These are phyloP conservation scores for Polymixis lichenea DNA, from an alignment of 2,888 invertebrate species.

Conservation along the genomic window DNA sequence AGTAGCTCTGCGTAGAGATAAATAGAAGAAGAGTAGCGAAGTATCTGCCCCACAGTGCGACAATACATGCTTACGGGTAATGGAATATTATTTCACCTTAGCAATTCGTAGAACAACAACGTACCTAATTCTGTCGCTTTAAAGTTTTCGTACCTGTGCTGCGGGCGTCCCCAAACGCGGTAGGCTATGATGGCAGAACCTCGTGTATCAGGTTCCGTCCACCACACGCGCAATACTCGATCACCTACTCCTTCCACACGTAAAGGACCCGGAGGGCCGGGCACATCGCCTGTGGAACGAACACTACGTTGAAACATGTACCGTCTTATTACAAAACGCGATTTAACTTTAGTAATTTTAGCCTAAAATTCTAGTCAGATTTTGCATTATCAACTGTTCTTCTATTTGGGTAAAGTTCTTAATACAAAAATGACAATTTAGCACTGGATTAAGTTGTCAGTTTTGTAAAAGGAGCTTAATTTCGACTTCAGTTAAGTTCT, in stretches of 20 bases:
- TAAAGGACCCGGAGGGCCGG: conserved; percentile 94
- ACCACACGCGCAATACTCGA: conserved; percentile 94
- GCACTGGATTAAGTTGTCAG: too few relatives aligned
- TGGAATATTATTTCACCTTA: background rate
- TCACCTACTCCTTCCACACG: conserved; percentile 93
- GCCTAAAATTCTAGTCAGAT: too few relatives aligned
- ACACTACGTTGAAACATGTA: conserved; percentile 39
- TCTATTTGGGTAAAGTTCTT: too few relatives aligned
- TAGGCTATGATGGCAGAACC: conserved; percentile 94
- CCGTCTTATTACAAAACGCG: too few relatives aligned
- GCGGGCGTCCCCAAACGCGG: conserved; percentile 93
- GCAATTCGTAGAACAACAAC: background rate
- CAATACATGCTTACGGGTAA: background rate
- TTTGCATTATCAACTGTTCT: too few relatives aligned
- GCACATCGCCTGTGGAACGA: conserved; percentile 92
- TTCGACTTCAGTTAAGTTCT: too few relatives aligned
- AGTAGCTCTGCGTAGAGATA: background rate
- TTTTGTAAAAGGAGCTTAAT: too few relatives aligned
- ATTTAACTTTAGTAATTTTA: too few relatives aligned
- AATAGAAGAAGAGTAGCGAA: background rate
- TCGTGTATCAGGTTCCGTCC: conserved; percentile 94
- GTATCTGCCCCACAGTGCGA: background rate
- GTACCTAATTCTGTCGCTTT: background rate
- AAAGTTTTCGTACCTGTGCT: conserved; percentile 73
- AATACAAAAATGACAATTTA: too few relatives aligned